Evolutionary conservation across 2,113 vertebrate genomes (phyloP).

Genomic region (Chionomys nivalis): DNA sequence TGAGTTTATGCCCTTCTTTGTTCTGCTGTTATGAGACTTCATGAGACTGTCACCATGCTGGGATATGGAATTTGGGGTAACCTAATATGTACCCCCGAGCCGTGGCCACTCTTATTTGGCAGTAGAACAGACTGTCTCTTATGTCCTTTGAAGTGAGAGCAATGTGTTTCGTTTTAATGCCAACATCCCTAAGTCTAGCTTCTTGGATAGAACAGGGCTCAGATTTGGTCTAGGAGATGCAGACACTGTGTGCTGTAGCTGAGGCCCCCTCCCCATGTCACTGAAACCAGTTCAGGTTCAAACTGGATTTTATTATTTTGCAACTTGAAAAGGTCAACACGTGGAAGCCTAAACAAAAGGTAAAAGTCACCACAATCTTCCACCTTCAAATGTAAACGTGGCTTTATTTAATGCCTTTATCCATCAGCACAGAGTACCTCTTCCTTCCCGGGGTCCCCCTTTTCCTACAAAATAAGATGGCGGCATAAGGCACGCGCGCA

Average conservation of each 20-base stretch:
- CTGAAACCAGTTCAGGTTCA: not conserved
- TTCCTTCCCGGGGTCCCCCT: constrained; percentile 65
- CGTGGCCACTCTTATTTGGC: not conserved
- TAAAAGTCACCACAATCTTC: constrained; percentile 65
- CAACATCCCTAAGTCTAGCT: not conserved
- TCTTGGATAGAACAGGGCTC: not conserved
- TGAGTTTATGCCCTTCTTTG: no score
- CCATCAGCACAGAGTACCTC: constrained; percentile 82
- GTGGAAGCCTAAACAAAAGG: not conserved
- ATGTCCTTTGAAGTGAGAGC: not conserved
- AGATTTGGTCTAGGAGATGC: not conserved
- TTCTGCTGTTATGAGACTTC: not conserved
- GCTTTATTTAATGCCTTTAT: constrained; percentile 90
- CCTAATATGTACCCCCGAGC: not conserved
- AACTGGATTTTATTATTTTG: constrained; percentile 26
- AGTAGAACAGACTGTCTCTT: not conserved
- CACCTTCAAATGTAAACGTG: constrained; percentile 88
- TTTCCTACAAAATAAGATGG: constrained; percentile 79
- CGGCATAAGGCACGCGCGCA: constrained; percentile 84
- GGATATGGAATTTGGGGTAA: not conserved
- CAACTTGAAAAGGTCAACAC: not conserved
- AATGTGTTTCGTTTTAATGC: not conserved
- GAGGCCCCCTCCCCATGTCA: not conserved
- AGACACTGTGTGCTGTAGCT: not conserved
- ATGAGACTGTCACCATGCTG: not conserved